Percentiles rank a stretch among this genome's conserved stretches.
Conservation (phyloP, 2,113 vertebrate species). For the Passer domesticus region DNA sequence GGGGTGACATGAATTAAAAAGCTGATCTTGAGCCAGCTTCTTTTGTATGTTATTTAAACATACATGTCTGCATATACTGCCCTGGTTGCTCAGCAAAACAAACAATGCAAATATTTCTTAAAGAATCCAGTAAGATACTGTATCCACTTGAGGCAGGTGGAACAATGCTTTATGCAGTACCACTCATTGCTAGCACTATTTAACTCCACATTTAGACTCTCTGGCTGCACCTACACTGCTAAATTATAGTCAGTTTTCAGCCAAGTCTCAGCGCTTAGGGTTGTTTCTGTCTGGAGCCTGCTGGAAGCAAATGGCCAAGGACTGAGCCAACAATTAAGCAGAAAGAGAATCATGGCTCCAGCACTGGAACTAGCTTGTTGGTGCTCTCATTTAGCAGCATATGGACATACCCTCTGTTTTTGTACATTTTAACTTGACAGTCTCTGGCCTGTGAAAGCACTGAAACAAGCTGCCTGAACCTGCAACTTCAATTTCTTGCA, state of each 20-base stretch:
- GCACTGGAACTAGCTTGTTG: neutral
- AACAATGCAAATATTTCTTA: neutral
- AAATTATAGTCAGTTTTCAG: conserved; percentile 33
- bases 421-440: neutral
- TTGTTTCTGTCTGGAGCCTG: conserved; percentile 48
- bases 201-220: conserved; percentile 19
- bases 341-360: neutral
- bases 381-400: conserved; percentile 14
- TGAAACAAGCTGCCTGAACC: neutral
- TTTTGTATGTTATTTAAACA: neutral
- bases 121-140: neutral
- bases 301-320: conserved; percentile 37
- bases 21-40: neutral
- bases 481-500: neutral
- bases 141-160: neutral
- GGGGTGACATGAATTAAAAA: neutral
- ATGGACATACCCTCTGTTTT: neutral
- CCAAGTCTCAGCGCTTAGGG: conserved; percentile 53
- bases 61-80: neutral
- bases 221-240: conserved; percentile 3
- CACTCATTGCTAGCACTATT: neutral
- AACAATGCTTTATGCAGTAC: neutral
- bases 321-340: conserved; percentile 36
- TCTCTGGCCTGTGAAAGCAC: neutral
- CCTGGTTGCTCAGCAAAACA: neutral